Conservation (phyloP, 2,797 vertebrate genomes). For the Microctenopoma stevenorrisi region DNA sequence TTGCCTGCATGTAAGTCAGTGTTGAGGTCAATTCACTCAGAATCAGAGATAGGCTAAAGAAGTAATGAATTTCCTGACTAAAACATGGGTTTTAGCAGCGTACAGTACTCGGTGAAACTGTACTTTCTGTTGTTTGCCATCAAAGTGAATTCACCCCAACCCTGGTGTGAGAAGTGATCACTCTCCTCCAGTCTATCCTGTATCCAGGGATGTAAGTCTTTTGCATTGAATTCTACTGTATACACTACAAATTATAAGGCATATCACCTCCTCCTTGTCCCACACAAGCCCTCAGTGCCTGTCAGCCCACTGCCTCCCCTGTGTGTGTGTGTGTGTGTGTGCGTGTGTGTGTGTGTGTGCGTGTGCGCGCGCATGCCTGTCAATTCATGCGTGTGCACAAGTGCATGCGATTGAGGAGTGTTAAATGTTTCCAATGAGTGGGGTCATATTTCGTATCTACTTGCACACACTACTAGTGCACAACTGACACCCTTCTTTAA, state of each 20-base stretch:
- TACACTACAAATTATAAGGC: constrained; percentile 83
- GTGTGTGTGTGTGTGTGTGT: constrained; percentile 57
- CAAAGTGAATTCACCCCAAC: constrained; percentile 72
- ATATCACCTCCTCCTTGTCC: constrained; percentile 79
- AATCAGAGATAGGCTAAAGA: constrained; percentile 56
- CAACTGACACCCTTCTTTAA: constrained; percentile 98
- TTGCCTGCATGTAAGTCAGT: constrained; percentile 76
- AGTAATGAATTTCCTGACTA: constrained; percentile 53
- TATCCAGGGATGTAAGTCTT: constrained; percentile 77
- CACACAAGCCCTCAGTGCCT: constrained; percentile 85
- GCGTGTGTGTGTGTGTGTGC: constrained; percentile 46
- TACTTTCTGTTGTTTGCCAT: constrained; percentile 41
- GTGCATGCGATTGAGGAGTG: constrained; percentile 76
- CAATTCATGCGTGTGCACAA: constrained; percentile 69
- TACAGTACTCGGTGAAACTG: constrained; percentile 44
- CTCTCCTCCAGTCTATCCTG: constrained; percentile 79
- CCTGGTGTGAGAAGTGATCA: constrained; percentile 73
- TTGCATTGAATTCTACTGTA: constrained; percentile 83
- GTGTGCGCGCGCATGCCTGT: constrained; percentile 59
- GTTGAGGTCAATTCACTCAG: constrained; percentile 80
- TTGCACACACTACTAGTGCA: constrained; percentile 97
- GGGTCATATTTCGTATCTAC: constrained; percentile 91
- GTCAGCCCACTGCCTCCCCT: constrained; percentile 96
- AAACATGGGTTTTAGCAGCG: constrained; percentile 46
- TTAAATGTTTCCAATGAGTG: constrained; percentile 92